Conservation (phyloP, 2,797 vertebrate genomes). For the Antrozous pallidus region DNA sequence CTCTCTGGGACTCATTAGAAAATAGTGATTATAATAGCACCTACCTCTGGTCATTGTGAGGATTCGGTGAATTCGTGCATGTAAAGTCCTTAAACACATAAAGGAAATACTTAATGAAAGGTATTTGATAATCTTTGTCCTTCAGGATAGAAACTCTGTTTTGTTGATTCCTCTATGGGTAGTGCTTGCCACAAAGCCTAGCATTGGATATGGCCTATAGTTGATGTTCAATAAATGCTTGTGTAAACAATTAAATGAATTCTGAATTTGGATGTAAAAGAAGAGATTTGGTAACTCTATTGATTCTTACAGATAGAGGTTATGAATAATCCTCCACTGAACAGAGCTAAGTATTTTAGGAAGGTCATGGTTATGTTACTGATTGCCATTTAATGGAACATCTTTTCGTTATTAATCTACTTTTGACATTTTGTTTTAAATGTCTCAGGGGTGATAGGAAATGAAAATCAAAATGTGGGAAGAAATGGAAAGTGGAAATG, state of each 20-base stretch:
- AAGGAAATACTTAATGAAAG: not conserved
- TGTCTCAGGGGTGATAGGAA: not conserved
- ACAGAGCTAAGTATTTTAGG: not conserved
- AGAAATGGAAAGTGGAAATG: not conserved
- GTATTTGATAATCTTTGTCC: not conserved
- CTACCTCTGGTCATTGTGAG: not conserved
- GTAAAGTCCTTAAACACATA: not conserved
- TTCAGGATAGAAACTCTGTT: not conserved
- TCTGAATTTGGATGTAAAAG: not conserved
- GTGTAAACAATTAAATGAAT: not conserved
- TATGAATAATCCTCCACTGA: not conserved
- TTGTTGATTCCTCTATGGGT: not conserved
- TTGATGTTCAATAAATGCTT: not conserved
- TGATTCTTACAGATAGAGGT: not conserved
- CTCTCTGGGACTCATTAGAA: not conserved
- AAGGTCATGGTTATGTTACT: not conserved
- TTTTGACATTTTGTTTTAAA: slow-evolving; percentile 24
- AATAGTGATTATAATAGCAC: not conserved
- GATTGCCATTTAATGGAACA: not conserved
- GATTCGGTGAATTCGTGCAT: not conserved
- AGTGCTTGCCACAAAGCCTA: not conserved
- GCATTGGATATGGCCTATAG: not conserved
- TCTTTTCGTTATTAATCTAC: not conserved
- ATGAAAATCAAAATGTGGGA: not conserved
- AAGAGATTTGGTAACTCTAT: not conserved